Percentiles rank a stretch among this genome's conserved stretches.
Evolutionary conservation across 2,888 invertebrate genomes (phyloP).

Genomic region (Euzetes globulus): DNA sequence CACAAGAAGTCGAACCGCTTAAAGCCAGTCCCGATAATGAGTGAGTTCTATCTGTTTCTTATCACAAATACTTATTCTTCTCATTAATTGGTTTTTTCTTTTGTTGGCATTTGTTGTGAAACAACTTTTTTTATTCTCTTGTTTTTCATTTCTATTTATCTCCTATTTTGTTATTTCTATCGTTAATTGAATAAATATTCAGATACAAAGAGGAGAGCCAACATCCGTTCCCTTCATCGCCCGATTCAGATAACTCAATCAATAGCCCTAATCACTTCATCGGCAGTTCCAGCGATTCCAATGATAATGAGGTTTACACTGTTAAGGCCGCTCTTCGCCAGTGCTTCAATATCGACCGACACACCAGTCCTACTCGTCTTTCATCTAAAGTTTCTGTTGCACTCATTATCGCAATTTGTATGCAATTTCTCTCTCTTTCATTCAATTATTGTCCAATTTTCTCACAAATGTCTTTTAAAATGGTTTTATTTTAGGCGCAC

Average conservation of each 20-base stretch:
- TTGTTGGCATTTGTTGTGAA: neutral
- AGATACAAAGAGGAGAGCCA: conserved; percentile 17
- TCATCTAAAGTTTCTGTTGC: conserved; percentile 37
- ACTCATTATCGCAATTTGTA: conserved; percentile 37
- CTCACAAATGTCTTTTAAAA: neutral
- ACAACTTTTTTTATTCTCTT: neutral
- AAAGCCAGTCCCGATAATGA: neutral
- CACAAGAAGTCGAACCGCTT: conserved; percentile 29
- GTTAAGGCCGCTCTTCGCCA: conserved; percentile 35
- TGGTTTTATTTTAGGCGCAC: conserved; percentile 40
- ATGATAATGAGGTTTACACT: conserved; percentile 34
- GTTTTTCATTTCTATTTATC: neutral
- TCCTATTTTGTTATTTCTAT: neutral
- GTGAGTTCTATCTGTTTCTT: neutral
- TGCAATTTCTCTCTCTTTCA: conserved; percentile 19
- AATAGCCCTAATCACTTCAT: neutral
- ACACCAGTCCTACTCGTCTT: conserved; percentile 35
- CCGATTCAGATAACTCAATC: conserved; percentile 4
- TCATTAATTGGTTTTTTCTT: neutral
- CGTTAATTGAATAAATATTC: conserved; percentile 4
- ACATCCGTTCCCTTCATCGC: conserved; percentile 1
- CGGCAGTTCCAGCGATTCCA: conserved; percentile 29
- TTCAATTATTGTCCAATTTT: neutral
- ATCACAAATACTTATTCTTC: neutral
- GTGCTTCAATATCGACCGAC: conserved; percentile 35